Percentiles rank a stretch among this genome's conserved stretches.
Evolutionary conservation across 2,113 vertebrate species (phyloP).

Genomic region (Channa maculata): DNA sequence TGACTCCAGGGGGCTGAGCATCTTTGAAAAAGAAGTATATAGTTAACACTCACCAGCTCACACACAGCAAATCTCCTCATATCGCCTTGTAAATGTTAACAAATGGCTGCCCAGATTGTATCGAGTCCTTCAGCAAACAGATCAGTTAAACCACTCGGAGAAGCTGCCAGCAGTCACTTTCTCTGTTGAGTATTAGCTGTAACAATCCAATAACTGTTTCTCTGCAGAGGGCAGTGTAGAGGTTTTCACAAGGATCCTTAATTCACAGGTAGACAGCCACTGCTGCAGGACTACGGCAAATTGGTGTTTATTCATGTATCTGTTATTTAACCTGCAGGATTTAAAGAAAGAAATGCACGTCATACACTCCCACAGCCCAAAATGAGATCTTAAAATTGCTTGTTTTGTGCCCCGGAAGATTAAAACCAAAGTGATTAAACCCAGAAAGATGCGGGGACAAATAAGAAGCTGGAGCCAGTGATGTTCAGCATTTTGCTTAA

Average conservation of each 20-base stretch:
- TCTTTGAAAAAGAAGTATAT: constrained; percentile 28
- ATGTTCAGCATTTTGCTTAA: too few species aligned
- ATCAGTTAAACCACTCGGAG: constrained; percentile 26
- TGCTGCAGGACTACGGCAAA: too few species aligned
- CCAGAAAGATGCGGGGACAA: too few species aligned
- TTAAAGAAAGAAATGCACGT: too few species aligned
- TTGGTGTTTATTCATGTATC: too few species aligned
- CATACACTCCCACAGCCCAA: too few species aligned
- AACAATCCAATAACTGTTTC: constrained; percentile 26
- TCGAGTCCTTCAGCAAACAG: constrained; percentile 34
- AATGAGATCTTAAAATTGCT: too few species aligned
- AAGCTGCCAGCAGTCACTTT: constrained; percentile 25
- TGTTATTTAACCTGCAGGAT: too few species aligned
- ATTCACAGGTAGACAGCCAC: too few species aligned
- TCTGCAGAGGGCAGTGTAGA: not conserved
- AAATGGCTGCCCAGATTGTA: constrained; percentile 62
- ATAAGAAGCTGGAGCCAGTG: too few species aligned
- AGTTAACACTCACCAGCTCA: constrained; percentile 43
- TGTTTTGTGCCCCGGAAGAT: too few species aligned
- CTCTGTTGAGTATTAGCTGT: not conserved
- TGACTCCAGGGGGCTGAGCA: constrained; percentile 42
- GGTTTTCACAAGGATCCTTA: not conserved
- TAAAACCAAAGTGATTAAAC: too few species aligned
- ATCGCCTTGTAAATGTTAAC: constrained; percentile 49
- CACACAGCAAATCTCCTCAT: constrained; percentile 29